Percentiles rank a stretch among this genome's conserved stretches.
These are phyloP conservation scores for Netelia melanura DNA, from an alignment of 2,888 invertebrate species.

Conservation along the genomic window DNA sequence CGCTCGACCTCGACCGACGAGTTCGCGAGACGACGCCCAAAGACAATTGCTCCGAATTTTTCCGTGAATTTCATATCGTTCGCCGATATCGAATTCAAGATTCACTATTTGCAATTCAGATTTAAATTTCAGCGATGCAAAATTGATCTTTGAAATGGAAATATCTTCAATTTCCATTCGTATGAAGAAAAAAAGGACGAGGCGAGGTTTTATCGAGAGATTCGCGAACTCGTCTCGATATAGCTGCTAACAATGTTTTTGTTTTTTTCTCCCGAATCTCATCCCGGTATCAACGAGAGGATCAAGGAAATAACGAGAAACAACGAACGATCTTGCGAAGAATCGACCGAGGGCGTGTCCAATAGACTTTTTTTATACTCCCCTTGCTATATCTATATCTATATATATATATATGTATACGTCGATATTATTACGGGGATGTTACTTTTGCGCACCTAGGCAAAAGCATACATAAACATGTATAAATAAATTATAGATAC, in stretches of 20 bases:
- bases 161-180: not conserved
- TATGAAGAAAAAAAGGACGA: not conserved
- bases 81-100: too few species aligned
- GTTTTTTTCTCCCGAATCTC: too few species aligned
- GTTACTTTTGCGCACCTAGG: constrained; percentile 24
- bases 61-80: too few species aligned
- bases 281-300: not conserved
- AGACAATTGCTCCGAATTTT: too few species aligned
- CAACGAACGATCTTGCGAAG: constrained; percentile 30
- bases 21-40: not conserved
- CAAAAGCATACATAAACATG: constrained; percentile 11
- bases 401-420: not conserved
- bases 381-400: not conserved
- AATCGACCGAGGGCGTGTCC: constrained; percentile 26
- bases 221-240: not conserved
- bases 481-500: constrained; percentile 34
- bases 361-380: constrained; percentile 1
- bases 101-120: not conserved
- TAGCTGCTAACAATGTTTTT: too few species aligned
- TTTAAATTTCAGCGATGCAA: not conserved
- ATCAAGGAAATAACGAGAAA: constrained; percentile 42
- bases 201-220: constrained; percentile 1
- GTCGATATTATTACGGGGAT: constrained; percentile 1
- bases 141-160: not conserved
- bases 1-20: constrained; percentile 12